Percentiles rank a stretch among this genome's conserved stretches.
Conservation (phyloP, 2,797 vertebrate species). For the Thripadectes ignobilis region DNA sequence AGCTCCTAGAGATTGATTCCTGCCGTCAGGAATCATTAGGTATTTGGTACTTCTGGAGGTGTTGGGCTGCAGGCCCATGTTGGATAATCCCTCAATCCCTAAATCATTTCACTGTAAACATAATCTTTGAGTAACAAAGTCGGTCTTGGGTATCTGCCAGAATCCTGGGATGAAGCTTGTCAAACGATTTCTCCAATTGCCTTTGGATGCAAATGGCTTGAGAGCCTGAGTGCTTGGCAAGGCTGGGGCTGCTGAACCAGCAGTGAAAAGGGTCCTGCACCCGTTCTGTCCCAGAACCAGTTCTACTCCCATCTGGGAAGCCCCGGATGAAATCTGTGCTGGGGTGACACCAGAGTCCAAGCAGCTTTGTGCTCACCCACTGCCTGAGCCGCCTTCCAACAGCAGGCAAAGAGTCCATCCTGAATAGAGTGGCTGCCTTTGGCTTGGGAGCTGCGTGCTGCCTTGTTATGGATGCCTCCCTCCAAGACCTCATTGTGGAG, state of each 20-base stretch:
- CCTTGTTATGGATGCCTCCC: background rate
- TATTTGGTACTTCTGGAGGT: background rate
- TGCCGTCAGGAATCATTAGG: conserved; percentile 57
- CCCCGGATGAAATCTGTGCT: background rate
- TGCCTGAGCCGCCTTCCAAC: background rate
- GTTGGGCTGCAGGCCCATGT: background rate
- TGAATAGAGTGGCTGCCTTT: background rate
- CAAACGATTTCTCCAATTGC: background rate
- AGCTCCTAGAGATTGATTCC: background rate
- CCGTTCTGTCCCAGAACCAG: background rate
- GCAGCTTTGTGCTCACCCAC: background rate
- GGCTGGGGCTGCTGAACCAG: conserved; percentile 23
- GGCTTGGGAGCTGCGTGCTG: background rate
- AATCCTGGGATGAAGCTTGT: background rate
- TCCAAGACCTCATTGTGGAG: background rate
- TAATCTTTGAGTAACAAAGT: conserved; percentile 38
- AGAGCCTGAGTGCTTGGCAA: background rate
- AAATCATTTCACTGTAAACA: conserved; percentile 39
- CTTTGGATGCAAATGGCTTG: conserved; percentile 20
- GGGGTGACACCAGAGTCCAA: background rate
- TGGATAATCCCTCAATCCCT: conserved; percentile 60
- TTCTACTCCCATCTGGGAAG: background rate
- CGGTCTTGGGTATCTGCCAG: background rate
- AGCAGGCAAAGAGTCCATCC: background rate
- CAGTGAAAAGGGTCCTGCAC: background rate